Conservation (phyloP, 2,113 vertebrate species). For the Gallinago jamesoni region DNA sequence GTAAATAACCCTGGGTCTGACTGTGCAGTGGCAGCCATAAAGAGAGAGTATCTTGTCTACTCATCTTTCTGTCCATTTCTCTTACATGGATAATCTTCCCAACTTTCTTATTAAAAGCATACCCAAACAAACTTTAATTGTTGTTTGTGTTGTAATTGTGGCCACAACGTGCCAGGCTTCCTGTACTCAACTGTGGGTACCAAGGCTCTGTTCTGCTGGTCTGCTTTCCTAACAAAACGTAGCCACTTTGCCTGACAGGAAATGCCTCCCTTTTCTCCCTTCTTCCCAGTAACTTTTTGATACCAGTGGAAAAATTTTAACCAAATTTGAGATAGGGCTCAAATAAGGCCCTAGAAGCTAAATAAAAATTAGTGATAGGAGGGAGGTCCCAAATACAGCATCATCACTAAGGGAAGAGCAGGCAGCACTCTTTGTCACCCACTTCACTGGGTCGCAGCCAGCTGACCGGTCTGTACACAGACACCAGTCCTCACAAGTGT, state of each 20-base stretch:
- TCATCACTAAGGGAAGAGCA: neutral
- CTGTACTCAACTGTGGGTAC: neutral
- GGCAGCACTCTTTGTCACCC: neutral
- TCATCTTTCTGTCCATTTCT: neutral
- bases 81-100: neutral
- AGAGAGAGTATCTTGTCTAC: neutral
- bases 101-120: neutral
- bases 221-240: neutral
- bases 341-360: neutral
- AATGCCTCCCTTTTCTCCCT: neutral
- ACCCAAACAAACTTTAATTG: neutral
- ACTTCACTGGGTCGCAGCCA: neutral
- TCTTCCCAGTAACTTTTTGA: neutral
- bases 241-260: neutral
- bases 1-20: neutral
- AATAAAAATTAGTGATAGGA: neutral
- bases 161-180: neutral
- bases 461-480: neutral
- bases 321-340: neutral
- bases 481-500: accelerated
- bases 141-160: neutral
- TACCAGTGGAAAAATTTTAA: neutral
- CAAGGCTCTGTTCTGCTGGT: neutral
- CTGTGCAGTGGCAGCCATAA: neutral
- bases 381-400: neutral